A percentile compares a stretch with the other conserved stretches of the same genome.
phyloP scores from a whole-genome alignment of 1,140 invertebrate genomes.

The Neodiprion pinetum region DNA sequence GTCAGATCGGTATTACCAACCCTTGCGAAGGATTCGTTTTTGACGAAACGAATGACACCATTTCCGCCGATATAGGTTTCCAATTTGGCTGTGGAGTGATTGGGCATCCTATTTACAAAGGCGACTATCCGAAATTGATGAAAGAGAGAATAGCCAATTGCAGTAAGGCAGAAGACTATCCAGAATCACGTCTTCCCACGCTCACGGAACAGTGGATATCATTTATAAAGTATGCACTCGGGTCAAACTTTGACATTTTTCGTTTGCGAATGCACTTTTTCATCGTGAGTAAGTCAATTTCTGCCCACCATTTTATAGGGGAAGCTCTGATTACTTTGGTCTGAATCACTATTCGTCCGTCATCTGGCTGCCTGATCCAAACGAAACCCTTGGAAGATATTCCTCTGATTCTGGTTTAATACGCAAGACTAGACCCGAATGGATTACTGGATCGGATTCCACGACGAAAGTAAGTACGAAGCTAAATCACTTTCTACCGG shows the following conservation, averaged over 20 bases:
- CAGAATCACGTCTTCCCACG: slow-evolving; percentile 57
- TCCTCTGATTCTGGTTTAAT: background rate
- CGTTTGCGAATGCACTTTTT: background rate
- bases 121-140: slow-evolving; percentile 48
- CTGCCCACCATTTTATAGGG: background rate
- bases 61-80: background rate
- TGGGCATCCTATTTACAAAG: background rate
- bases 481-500: background rate
- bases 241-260: background rate
- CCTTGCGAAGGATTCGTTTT: background rate
- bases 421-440: background rate
- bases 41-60: background rate
- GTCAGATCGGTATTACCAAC: background rate
- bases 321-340: background rate
- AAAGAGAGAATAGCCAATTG: slow-evolving; percentile 58
- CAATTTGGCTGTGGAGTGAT: background rate
- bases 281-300: background rate
- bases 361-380: background rate
- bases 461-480: background rate
- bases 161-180: slow-evolving; percentile 58
- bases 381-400: background rate
- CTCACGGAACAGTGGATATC: slow-evolving; percentile 58
- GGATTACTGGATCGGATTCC: background rate
- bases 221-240: background rate
- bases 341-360: background rate